Conservation (phyloP, 35 echinoderm and acorn worm genomes). For the Apostichopus parvimensis region DNA sequence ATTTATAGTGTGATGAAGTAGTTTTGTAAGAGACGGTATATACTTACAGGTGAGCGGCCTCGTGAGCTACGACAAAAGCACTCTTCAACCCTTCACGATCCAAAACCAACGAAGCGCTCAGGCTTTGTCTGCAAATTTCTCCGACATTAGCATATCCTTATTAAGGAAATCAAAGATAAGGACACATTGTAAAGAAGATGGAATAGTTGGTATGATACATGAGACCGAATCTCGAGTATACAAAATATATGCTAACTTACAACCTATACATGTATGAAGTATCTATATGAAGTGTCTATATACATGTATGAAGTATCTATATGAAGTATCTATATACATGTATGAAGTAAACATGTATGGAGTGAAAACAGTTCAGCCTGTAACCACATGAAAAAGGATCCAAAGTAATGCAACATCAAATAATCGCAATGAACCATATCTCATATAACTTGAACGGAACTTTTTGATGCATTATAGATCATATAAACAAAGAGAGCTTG, state of each 20-base stretch:
- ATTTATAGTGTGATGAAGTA: too few relatives aligned
- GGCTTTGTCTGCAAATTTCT: background rate
- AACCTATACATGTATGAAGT: background rate
- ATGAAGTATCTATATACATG: background rate
- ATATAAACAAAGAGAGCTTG: too few relatives aligned
- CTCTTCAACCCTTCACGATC: slow-evolving; percentile 11
- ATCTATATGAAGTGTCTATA: background rate
- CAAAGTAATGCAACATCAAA: background rate
- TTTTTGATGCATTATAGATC: too few relatives aligned
- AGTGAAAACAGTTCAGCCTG: too few relatives aligned
- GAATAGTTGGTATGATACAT: background rate
- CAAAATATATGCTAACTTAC: too few relatives aligned
- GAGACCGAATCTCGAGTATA: background rate
- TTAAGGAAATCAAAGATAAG: background rate
- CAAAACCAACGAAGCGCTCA: background rate
- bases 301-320: background rate
- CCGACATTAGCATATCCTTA: slow-evolving; percentile 39
- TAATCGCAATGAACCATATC: background rate
- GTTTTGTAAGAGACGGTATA: too few relatives aligned
- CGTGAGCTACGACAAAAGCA: slow-evolving; percentile 21
- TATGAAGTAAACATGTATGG: too few relatives aligned
- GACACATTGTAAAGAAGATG: background rate
- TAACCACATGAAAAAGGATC: too few relatives aligned
- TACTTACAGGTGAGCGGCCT: slow-evolving; percentile 47
- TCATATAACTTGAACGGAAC: background rate